These are phyloP conservation scores for Anastrepha obliqua DNA, from an alignment of 1,140 invertebrate genomes.

Conservation along the genomic window DNA sequence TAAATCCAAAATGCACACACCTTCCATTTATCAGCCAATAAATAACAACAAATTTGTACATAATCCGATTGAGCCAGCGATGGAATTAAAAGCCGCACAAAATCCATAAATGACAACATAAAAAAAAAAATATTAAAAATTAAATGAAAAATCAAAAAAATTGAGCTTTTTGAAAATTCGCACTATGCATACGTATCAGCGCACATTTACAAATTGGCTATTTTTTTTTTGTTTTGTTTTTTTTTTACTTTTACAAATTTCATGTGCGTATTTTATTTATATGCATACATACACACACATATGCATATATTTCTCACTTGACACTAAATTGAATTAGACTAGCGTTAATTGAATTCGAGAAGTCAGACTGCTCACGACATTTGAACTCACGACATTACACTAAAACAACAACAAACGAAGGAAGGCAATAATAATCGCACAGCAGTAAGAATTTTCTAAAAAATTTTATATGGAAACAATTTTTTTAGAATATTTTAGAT, in stretches of 20 bases:
- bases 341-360: slow-evolving; percentile 49
- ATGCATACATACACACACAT: background rate
- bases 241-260: background rate
- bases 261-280: background rate
- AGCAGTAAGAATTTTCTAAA: background rate
- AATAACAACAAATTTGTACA: slow-evolving; percentile 4
- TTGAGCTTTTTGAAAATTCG: background rate
- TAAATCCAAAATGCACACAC: background rate
- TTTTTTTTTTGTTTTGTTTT: too few species aligned
- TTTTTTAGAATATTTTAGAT: background rate
- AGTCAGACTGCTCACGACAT: slow-evolving; percentile 23
- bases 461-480: background rate
- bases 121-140: background rate
- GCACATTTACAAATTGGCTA: background rate
- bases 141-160: background rate
- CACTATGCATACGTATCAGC: background rate
- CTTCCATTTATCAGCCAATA: background rate
- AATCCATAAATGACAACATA: slow-evolving; percentile 1
- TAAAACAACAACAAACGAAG: background rate
- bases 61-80: background rate
- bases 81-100: background rate
- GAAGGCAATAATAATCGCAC: background rate
- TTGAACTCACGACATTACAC: slow-evolving; percentile 34
- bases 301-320: background rate
- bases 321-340: slow-evolving; percentile 39